Percentiles rank a stretch among this genome's conserved stretches.
Conservation (phyloP, 2,797 vertebrate species). For the Threskiornis aethiopicus region DNA sequence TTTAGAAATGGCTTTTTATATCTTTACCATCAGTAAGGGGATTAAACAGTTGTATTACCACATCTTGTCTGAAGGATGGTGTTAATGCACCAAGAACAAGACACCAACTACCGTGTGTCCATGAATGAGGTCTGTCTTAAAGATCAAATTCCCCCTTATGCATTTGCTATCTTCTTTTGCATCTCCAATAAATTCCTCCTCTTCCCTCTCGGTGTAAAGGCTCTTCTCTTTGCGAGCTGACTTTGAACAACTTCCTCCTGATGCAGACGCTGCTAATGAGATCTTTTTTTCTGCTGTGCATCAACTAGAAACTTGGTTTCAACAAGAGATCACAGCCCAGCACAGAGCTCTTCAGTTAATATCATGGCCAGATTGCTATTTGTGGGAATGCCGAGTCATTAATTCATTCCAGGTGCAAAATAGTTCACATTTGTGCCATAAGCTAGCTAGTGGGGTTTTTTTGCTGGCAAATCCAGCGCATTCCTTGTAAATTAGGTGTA, state of each 20-base stretch:
- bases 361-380: background rate
- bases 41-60: background rate
- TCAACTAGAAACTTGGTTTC: background rate
- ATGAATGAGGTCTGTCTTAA: rapidly evolving
- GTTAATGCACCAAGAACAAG: too few species aligned
- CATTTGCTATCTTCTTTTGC: background rate
- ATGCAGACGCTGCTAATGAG: background rate
- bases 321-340: background rate
- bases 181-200: background rate
- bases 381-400: background rate
- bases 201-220: rapidly evolving
- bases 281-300: background rate
- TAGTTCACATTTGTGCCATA: background rate
- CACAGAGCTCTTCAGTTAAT: background rate
- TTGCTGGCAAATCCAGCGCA: background rate
- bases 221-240: background rate
- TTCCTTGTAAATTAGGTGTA: background rate
- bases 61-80: too few species aligned
- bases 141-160: background rate
- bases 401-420: background rate
- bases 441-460: background rate
- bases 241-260: background rate
- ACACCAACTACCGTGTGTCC: rapidly evolving
- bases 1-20: background rate
- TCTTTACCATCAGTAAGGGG: background rate